Evolutionary conservation across 2,888 invertebrate genomes (phyloP), one percentile per base, ranked within the genome.

Genomic region (Sphinx pinastri): DNA sequence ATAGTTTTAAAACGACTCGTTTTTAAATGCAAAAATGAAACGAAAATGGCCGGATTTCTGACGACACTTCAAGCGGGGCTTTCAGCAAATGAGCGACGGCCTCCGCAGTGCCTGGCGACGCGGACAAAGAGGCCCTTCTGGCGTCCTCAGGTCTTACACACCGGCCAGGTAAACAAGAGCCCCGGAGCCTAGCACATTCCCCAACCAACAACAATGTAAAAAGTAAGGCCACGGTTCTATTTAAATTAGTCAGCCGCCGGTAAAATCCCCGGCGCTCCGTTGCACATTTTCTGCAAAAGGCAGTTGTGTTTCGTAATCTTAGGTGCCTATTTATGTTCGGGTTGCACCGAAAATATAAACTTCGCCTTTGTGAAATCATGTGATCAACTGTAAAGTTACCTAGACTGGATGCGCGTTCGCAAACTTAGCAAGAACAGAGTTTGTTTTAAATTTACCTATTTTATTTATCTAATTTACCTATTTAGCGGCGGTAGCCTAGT

Each of bases 61-160:
- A 76, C 82, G 86, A 86, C 88, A 87, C 88, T 89, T 87, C 84
- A 88, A 78, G 79, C 81, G 80, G 80, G 79, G 88, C 90, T 91
- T 91, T 91, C 89, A 89, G 87, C 86, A 91, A 90, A 91, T 91
- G 91, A 91, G 87, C 87, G 87, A 83, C 86, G 86, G 83, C 85
- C 83, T 84, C 81, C 79, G 79, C 75, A 77, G 76, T 79, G 79
- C 74, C 73, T 70, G 73, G 76, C 80, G 78, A 77, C 75, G 76
- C 79, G 82, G 80, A 90, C 89, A 90, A 90, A 90, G 88, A 81
- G 78, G 75, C 85, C 83, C 84, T 83, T 85, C 84, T 82, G 78
- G 80, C 81, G 81, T 84, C 77, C 83, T 79, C 82, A 75, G 74
- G 77, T 81, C 77, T 81, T 78, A 79, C 71, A 52, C 69, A 67